These are phyloP conservation scores for Hydrotaea cyrtoneurina DNA, from an alignment of 2,888 invertebrate species.

Conservation along the genomic window DNA sequence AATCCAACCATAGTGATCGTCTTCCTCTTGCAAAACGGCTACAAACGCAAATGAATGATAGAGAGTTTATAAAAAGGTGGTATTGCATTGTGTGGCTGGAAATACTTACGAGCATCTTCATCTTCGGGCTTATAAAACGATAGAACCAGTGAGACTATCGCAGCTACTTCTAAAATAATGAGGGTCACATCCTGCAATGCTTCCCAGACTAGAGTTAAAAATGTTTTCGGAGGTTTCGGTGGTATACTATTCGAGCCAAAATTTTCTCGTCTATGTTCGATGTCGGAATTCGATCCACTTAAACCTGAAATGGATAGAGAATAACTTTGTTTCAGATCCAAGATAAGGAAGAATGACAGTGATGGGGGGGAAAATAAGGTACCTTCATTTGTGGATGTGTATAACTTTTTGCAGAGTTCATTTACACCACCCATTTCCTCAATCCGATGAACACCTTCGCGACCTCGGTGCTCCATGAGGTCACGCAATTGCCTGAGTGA, in stretches of 20 bases:
- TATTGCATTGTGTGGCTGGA: background rate
- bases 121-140: constrained; percentile 94
- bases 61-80: background rate
- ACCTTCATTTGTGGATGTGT: constrained; percentile 92
- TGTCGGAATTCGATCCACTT: constrained; percentile 93
- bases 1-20: constrained; percentile 99
- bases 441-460: constrained; percentile 95
- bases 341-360: no score
- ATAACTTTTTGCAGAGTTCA: constrained; percentile 97
- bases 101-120: constrained; percentile 82
- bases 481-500: constrained; percentile 97
- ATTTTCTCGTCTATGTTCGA: constrained; percentile 95
- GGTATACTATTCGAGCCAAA: constrained; percentile 99
- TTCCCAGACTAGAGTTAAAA: constrained; percentile 99
- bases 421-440: constrained; percentile 94
- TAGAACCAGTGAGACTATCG: constrained; percentile 97
- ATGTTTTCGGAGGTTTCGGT: constrained; percentile 99
- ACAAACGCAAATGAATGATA: constrained; percentile 12
- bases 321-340: no score
- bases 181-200: constrained; percentile 99
- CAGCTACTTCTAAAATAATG: constrained; percentile 99
- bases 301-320: constrained; percentile 85
- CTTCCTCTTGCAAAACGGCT: constrained; percentile 89
- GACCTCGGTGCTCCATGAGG: constrained; percentile 98
- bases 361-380: no score